Percentiles rank a stretch among this genome's conserved stretches.
phyloP scores from a whole-genome alignment of 2,797 vertebrate species.

The Acanthurus leucopareius region DNA sequence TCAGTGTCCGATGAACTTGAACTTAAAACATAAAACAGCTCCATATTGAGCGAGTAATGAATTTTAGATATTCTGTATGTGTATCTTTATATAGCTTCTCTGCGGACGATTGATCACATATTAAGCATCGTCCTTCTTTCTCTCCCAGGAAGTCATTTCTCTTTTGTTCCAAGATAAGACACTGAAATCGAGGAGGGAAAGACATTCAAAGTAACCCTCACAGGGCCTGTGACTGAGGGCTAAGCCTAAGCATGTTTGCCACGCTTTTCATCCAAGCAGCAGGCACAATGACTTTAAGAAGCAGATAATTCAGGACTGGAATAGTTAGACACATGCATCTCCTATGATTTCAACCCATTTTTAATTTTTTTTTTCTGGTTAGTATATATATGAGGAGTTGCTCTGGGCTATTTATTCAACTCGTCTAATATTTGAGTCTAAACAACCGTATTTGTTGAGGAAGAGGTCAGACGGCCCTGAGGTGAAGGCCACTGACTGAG shows the following conservation, averaged over 20 bases:
- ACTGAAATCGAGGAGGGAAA: slow-evolving; percentile 63
- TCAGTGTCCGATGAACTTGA: slow-evolving; percentile 59
- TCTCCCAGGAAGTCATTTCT: slow-evolving; percentile 50
- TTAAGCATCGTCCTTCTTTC: slow-evolving; percentile 29
- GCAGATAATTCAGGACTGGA: slow-evolving; percentile 64
- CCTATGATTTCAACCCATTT: slow-evolving; percentile 40
- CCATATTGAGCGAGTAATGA: slow-evolving; percentile 22
- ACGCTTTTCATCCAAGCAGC: slow-evolving; percentile 73
- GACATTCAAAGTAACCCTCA: slow-evolving; percentile 76
- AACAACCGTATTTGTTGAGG: slow-evolving; percentile 4
- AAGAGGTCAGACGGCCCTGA: slow-evolving; percentile 24
- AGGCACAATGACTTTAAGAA: slow-evolving; percentile 75
- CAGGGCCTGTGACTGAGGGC: slow-evolving; percentile 72
- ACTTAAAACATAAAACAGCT: slow-evolving; percentile 32
- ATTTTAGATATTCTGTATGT: slow-evolving; percentile 42
- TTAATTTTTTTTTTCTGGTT: not conserved
- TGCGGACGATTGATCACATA: slow-evolving; percentile 51
- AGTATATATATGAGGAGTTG: not conserved
- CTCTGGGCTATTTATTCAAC: slow-evolving; percentile 18
- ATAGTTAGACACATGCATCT: slow-evolving; percentile 57
- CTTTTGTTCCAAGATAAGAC: slow-evolving; percentile 64
- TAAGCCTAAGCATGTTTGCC: slow-evolving; percentile 76
- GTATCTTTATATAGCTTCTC: slow-evolving; percentile 35
- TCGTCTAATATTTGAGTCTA: slow-evolving; percentile 3
- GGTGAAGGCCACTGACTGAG: slow-evolving; percentile 40